Conservation (phyloP, 2,888 invertebrate species). For the Polydrusus tereticollis region DNA sequence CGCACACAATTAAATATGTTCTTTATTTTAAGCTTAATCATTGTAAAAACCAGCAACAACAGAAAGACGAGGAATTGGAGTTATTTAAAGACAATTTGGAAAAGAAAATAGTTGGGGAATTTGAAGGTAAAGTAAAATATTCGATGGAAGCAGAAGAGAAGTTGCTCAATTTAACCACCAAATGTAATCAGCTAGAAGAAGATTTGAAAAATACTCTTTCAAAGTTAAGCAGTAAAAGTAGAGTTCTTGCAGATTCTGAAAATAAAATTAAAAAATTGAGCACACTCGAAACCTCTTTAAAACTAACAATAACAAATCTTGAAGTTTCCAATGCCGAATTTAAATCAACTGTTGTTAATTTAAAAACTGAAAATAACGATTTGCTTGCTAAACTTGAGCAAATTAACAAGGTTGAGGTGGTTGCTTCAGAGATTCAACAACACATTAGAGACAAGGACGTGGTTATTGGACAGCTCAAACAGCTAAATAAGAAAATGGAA, state of each 20-base stretch:
- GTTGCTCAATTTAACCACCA: slow-evolving; percentile 4
- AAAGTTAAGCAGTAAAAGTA: background rate
- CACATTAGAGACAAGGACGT: slow-evolving; percentile 43
- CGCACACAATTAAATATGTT: background rate
- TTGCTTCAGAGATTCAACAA: slow-evolving; percentile 42
- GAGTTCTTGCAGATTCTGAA: background rate
- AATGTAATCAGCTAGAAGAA: slow-evolving; percentile 3
- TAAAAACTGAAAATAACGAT: slow-evolving; percentile 35
- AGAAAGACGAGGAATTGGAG: slow-evolving; percentile 13
- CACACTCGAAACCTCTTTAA: slow-evolving; percentile 27
- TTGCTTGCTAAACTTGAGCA: slow-evolving; percentile 4
- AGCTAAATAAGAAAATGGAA: slow-evolving; percentile 42
- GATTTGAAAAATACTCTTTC: background rate
- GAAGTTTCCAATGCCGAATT: slow-evolving; percentile 23
- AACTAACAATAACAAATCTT: slow-evolving; percentile 15
- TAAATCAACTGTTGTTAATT: slow-evolving; percentile 22
- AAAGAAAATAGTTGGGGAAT: slow-evolving; percentile 24
- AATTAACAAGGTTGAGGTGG: slow-evolving; percentile 41
- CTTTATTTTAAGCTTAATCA: background rate
- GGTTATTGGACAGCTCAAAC: slow-evolving; percentile 43
- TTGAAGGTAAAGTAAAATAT: slow-evolving; percentile 29
- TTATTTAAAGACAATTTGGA: slow-evolving; percentile 28
- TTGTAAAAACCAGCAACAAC: background rate
- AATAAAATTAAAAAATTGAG: slow-evolving; percentile 32
- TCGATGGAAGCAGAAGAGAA: slow-evolving; percentile 24